These are phyloP conservation scores for Drosophila koepferae DNA, from an alignment of 2,888 invertebrate species.

Conservation along the genomic window DNA sequence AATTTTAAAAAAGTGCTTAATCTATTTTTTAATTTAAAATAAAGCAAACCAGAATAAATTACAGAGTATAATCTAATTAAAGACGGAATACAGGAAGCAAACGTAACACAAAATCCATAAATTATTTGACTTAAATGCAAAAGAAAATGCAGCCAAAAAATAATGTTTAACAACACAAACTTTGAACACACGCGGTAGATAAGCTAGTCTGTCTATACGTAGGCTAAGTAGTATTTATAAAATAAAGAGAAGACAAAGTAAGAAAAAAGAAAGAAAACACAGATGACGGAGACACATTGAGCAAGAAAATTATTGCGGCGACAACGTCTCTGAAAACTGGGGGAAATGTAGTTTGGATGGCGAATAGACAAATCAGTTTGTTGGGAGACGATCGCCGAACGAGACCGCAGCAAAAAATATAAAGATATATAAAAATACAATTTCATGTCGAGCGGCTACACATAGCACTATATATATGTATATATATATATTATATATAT, in stretches of 20 bases:
- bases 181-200: slow-evolving; percentile 41
- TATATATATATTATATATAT: slow-evolving; percentile 19
- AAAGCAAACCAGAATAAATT: too few species aligned
- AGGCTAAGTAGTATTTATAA: slow-evolving; percentile 38
- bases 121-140: slow-evolving; percentile 25
- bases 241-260: slow-evolving; percentile 50
- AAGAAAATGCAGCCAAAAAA: slow-evolving; percentile 24
- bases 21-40: too few species aligned
- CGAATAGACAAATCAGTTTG: slow-evolving; percentile 75
- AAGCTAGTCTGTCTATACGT: slow-evolving; percentile 15
- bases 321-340: slow-evolving; percentile 43
- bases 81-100: not conserved
- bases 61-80: not conserved
- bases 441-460: slow-evolving; percentile 68
- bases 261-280: not conserved
- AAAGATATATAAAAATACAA: slow-evolving; percentile 11
- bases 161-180: slow-evolving; percentile 54
- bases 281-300: slow-evolving; percentile 13
- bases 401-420: slow-evolving; percentile 73
- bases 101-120: slow-evolving; percentile 23
- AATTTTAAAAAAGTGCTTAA: too few species aligned
- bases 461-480: slow-evolving; percentile 42
- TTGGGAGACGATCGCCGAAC: slow-evolving; percentile 82
- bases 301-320: slow-evolving; percentile 41
- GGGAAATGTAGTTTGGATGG: slow-evolving; percentile 64